A percentile compares a stretch with the other conserved stretches of the same genome.
These are phyloP conservation scores for Cryptocheilus praepositus DNA, from an alignment of 2,888 invertebrate species.

Conservation along the genomic window DNA sequence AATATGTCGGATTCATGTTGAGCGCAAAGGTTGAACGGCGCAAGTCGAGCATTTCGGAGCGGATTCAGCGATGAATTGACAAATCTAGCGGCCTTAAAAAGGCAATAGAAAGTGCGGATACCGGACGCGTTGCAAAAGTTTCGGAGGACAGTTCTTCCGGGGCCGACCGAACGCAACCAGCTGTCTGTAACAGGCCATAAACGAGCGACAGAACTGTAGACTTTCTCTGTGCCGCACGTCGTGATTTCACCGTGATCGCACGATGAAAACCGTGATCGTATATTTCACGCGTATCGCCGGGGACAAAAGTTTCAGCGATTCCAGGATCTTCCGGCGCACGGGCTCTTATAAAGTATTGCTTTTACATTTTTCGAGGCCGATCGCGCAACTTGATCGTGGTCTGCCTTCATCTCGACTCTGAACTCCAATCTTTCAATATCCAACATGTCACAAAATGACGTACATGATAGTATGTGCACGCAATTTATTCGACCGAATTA, in stretches of 20 bases:
- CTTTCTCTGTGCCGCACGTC: constrained; percentile 49
- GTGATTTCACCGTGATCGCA: constrained; percentile 55
- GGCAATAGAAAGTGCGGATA: constrained; percentile 38
- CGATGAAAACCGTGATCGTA: constrained; percentile 53
- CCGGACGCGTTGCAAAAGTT: constrained; percentile 41
- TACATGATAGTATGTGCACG: too few relatives aligned
- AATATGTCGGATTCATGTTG: too few relatives aligned
- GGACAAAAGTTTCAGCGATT: constrained; percentile 33
- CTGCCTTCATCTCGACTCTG: too few relatives aligned
- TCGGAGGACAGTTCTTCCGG: constrained; percentile 25
- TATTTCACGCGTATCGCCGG: constrained; percentile 47
- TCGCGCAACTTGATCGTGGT: too few relatives aligned
- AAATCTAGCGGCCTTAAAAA: constrained; percentile 50
- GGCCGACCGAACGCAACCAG: constrained; percentile 36
- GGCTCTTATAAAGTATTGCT: too few relatives aligned
- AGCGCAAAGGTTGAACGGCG: constrained; percentile 2
- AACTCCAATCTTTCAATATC: too few relatives aligned
- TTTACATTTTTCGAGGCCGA: too few relatives aligned
- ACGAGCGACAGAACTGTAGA: constrained; percentile 46
- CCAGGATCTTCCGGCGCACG: background rate
- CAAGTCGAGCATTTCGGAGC: constrained; percentile 20
- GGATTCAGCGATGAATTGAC: constrained; percentile 37
- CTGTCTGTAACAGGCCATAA: constrained; percentile 46
- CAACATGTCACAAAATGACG: too few relatives aligned
- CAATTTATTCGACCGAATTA: too few relatives aligned